A percentile compares a stretch with the other conserved stretches of the same genome.
These are phyloP conservation scores for Rhagophthalmus giganteus DNA, from an alignment of 2,888 invertebrate genomes.

Conservation along the genomic window DNA sequence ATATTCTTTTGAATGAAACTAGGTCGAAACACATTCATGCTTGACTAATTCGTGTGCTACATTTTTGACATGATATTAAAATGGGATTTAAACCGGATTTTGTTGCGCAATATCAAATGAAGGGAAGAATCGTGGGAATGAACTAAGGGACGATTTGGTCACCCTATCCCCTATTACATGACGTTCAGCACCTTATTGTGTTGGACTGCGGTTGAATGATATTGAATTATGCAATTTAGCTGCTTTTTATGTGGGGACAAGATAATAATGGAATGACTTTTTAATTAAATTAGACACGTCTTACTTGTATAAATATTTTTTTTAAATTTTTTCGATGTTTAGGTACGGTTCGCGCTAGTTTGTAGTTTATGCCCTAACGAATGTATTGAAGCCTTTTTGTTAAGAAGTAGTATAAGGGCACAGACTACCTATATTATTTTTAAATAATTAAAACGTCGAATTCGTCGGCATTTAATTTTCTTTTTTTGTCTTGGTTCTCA, in stretches of 20 bases:
- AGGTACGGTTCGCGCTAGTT: too few relatives aligned
- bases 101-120: constrained; percentile 20
- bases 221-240: constrained; percentile 36
- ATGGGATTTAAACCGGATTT: constrained; percentile 32
- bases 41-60: constrained; percentile 26
- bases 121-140: constrained; percentile 36
- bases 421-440: too few relatives aligned
- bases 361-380: too few relatives aligned
- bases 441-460: too few relatives aligned
- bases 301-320: constrained; percentile 6
- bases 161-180: constrained; percentile 37
- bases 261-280: constrained; percentile 40
- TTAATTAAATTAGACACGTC: constrained; percentile 39
- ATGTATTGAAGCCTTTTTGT: too few relatives aligned
- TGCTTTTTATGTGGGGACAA: constrained; percentile 34
- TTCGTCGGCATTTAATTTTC: too few relatives aligned
- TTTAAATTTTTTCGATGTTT: neutral
- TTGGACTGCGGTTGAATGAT: constrained; percentile 34
- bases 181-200: constrained; percentile 43
- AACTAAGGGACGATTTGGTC: constrained; percentile 27
- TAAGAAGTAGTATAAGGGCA: too few relatives aligned
- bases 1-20: constrained; percentile 13
- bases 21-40: constrained; percentile 21
- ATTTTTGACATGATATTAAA: constrained; percentile 28
- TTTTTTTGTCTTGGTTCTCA: too few relatives aligned